Evolutionary conservation across 2,888 invertebrate genomes (phyloP).

Genomic region (Drosophila paranaensis): DNA sequence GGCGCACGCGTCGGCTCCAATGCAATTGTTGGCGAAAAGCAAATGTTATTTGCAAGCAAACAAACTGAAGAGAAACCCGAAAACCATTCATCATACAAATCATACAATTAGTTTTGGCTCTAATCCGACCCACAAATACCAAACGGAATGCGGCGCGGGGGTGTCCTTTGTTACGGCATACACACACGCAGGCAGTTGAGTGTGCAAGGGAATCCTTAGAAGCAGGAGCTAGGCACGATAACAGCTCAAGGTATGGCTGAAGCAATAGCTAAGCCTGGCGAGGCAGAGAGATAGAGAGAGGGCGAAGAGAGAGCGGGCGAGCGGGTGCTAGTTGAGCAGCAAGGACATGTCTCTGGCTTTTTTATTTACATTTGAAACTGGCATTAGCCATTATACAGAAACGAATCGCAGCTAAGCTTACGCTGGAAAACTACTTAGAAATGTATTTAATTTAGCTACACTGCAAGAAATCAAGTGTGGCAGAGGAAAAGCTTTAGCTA

Average conservation of each 20-base stretch:
- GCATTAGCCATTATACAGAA: not conserved
- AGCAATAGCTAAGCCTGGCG: not conserved
- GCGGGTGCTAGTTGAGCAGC: not conserved
- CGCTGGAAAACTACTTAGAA: not conserved
- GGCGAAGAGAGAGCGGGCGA: not conserved
- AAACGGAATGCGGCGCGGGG: not conserved
- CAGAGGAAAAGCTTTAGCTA: no score
- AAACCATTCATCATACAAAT: slow-evolving; percentile 72
- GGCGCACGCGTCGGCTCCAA: not conserved
- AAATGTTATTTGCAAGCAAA: slow-evolving; percentile 77
- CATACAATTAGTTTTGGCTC: slow-evolving; percentile 75
- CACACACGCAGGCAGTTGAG: slow-evolving; percentile 6
- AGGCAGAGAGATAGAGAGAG: not conserved
- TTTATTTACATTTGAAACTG: slow-evolving; percentile 3
- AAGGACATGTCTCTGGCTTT: slow-evolving; percentile 17
- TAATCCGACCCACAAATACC: slow-evolving; percentile 76
- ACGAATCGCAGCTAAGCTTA: slow-evolving; percentile 3
- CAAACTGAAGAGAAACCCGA: slow-evolving; percentile 63
- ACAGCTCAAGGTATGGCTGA: slow-evolving; percentile 19
- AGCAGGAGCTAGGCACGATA: slow-evolving; percentile 43
- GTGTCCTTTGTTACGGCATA: slow-evolving; percentile 59
- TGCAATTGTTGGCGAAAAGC: slow-evolving; percentile 53
- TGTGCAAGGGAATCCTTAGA: slow-evolving; percentile 65
- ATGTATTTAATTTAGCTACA: not conserved
- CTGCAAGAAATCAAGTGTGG: not conserved